A percentile compares a stretch with the other conserved stretches of the same genome.
Conservation (phyloP, 1,140 invertebrate species). For the Scaptomyza hsui region DNA sequence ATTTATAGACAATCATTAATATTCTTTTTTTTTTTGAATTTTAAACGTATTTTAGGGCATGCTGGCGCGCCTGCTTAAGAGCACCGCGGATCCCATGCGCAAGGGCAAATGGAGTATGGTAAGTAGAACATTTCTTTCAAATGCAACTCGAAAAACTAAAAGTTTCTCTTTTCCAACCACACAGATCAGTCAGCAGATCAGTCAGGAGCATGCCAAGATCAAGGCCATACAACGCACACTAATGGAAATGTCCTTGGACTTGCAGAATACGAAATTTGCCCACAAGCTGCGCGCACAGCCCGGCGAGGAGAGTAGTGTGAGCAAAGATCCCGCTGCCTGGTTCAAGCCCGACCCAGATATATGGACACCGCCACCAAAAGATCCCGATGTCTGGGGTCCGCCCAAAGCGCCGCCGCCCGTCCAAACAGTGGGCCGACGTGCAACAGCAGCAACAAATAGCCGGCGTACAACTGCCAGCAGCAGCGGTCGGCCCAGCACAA, state of each 20-base stretch:
- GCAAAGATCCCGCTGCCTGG: constrained; percentile 81
- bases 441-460: constrained; percentile 85
- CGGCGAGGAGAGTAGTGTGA: constrained; percentile 63
- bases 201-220: constrained; percentile 95
- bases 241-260: constrained; percentile 82
- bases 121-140: constrained; percentile 61
- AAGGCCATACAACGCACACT: constrained; percentile 91
- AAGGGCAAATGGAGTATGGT: constrained; percentile 96
- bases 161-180: not conserved
- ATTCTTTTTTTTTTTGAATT: no score
- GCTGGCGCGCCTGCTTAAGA: constrained; percentile 87
- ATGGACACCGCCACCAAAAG: constrained; percentile 91
- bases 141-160: not conserved
- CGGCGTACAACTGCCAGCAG: constrained; percentile 84
- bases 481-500: constrained; percentile 62
- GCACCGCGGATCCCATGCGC: constrained; percentile 90
- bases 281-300: constrained; percentile 67
- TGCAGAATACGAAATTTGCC: constrained; percentile 74
- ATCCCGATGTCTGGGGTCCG: constrained; percentile 96
- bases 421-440: constrained; percentile 59
- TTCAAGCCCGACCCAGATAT: constrained; percentile 85
- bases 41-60: constrained; percentile 87
- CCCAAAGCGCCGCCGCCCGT: constrained; percentile 85
- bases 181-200: constrained; percentile 96
- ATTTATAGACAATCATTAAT: no score